These are phyloP conservation scores for Drosophila orosa DNA, from an alignment of 1,140 invertebrate species.

Conservation along the genomic window DNA sequence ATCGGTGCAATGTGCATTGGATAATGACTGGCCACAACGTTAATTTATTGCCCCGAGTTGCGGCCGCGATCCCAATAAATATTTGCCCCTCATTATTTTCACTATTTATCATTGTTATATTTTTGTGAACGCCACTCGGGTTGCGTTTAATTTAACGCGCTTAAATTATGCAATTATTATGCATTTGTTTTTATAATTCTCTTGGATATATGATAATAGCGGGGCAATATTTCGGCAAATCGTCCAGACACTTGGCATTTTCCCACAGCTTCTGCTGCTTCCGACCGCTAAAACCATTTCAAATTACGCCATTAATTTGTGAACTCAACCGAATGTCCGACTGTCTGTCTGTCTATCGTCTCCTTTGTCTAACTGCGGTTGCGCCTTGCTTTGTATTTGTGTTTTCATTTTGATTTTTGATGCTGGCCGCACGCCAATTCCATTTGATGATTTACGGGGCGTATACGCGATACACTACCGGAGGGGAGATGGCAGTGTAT, in stretches of 20 bases:
- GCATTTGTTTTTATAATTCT: constrained; percentile 7
- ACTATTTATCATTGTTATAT: constrained; percentile 43
- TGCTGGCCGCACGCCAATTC: constrained; percentile 69
- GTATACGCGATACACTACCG: constrained; percentile 28
- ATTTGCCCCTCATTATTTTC: constrained; percentile 44
- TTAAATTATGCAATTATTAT: constrained; percentile 42
- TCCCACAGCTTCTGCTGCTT: constrained; percentile 9
- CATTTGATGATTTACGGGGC: constrained; percentile 38
- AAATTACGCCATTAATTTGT: constrained; percentile 78
- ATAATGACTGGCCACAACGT: constrained; percentile 33
- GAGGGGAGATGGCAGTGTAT: not conserved
- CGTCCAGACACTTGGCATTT: constrained; percentile 39
- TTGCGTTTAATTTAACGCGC: constrained; percentile 26
- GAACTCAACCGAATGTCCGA: constrained; percentile 64
- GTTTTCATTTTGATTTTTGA: constrained; percentile 60
- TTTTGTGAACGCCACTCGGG: constrained; percentile 1
- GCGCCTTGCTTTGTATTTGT: constrained; percentile 66
- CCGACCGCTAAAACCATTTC: constrained; percentile 57
- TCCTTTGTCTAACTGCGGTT: constrained; percentile 76
- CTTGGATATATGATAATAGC: not conserved
- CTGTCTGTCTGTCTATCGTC: constrained; percentile 39
- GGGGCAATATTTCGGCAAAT: constrained; percentile 27
- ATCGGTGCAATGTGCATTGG: constrained; percentile 43
- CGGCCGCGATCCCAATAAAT: constrained; percentile 41
- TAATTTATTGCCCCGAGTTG: constrained; percentile 43